Conservation (phyloP, 2,797 vertebrate species). For the Pseudochirops cupreus region DNA sequence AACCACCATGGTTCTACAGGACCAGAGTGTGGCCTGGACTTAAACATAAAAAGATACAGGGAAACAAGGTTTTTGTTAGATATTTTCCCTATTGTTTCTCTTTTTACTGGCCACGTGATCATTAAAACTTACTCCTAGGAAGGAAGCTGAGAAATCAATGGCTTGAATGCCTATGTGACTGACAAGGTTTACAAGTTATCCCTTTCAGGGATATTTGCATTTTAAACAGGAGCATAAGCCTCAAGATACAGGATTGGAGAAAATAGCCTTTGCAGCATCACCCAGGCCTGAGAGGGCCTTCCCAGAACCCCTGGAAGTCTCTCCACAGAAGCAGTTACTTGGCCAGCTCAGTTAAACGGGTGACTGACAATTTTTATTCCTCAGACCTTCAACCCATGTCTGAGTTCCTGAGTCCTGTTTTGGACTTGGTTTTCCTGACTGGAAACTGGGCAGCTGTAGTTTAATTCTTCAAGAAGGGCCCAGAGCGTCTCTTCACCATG, state of each 20-base stretch:
- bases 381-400: not conserved
- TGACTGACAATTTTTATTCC: no score
- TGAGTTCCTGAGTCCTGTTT: not conserved
- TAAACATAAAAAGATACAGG: not conserved
- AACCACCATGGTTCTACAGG: not conserved
- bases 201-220: not conserved
- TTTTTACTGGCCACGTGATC: not conserved
- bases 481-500: not conserved
- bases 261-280: no score
- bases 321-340: not conserved
- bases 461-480: not conserved
- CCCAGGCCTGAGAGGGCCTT: not conserved
- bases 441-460: not conserved
- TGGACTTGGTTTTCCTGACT: not conserved
- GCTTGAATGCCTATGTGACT: not conserved
- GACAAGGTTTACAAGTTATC: not conserved
- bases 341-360: no score
- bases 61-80: not conserved
- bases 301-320: not conserved
- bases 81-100: not conserved
- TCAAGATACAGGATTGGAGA: conserved; percentile 8
- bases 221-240: not conserved
- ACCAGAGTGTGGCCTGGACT: not conserved
- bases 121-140: conserved; percentile 25
- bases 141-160: not conserved